Base-by-base conservation (phyloP, 1,140 invertebrate genomes). In the Formica exsecta region DNA sequence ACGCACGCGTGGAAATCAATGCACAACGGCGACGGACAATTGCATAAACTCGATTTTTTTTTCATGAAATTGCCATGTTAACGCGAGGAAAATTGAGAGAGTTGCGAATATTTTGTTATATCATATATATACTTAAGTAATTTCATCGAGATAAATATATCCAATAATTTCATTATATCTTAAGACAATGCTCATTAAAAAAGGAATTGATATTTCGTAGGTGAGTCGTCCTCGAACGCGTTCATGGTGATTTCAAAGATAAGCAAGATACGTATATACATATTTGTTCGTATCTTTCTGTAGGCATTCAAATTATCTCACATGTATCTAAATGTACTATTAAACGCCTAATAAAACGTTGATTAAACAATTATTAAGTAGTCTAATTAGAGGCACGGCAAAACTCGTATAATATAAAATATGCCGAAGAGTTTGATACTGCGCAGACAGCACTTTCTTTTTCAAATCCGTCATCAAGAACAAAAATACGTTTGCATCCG, bases 221-320 rank as follows among this genome's bases (percentile, higher is more conserved):
- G 29, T 5, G 19, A 44, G 36, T 44, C 16, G 32, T 75, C 1
- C 3, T 19, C 38, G 73, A 76, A 76, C 38, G 4, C 11, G 32
- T 59, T 59, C 8, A 25, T n/a, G 13, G 32, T 59, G 22, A 74
- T 61, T 76, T 76, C 36, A 62, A 38, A 64, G 74, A 76, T 76
- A 44, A 44, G 16, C 36, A 8, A 9, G 9, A 76, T 38, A 29
- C 32, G 38, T 44, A 59, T 16, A 25, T 41, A 62, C 38, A 29
- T 41, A 62, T 76, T 62, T 29, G 36, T 62, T 76, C 25, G 38
- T 25, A 32, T 76, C 19, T 62, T 59, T 13, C 9, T 32, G 11
- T 13, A 32, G n/a, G 54, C 54, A 8, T 41, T 41, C 38, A 22
- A 29, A 44, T 76, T 22, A 41, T 19, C 59, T 29, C n/a, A 38